phyloP scores from a whole-genome alignment of 2,888 invertebrate species.

The Trichopoda pennipes region DNA sequence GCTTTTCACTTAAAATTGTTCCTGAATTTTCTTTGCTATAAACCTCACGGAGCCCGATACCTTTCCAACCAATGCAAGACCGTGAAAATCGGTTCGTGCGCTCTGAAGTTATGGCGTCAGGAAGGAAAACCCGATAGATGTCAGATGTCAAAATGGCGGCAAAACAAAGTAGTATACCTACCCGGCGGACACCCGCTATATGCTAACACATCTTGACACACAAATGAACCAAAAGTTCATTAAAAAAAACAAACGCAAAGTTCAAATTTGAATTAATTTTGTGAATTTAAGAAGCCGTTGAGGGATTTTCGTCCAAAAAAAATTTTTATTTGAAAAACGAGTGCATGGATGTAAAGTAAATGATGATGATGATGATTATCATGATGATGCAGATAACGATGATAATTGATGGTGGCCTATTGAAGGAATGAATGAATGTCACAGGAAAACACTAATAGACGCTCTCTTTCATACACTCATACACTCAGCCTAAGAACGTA shows the following conservation, averaged over 20 bases:
- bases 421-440: slow-evolving; percentile 41
- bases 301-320: slow-evolving; percentile 2
- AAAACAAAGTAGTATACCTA: too few relatives aligned
- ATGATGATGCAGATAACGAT: too few relatives aligned
- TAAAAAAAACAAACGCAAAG: slow-evolving; percentile 10
- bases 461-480: neutral
- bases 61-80: too few relatives aligned
- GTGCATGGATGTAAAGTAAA: slow-evolving; percentile 3
- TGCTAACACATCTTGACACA: too few relatives aligned
- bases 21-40: too few relatives aligned
- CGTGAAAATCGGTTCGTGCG: too few relatives aligned
- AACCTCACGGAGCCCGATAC: too few relatives aligned
- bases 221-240: slow-evolving; percentile 24
- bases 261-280: slow-evolving; percentile 34
- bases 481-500: neutral
- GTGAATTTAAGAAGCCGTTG: slow-evolving; percentile 3
- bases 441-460: slow-evolving; percentile 44
- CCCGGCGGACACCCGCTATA: too few relatives aligned
- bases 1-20: too few relatives aligned
- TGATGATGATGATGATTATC: neutral
- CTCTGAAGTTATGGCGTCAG: too few relatives aligned
- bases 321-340: neutral
- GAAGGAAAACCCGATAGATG: too few relatives aligned
- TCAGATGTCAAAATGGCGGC: too few relatives aligned
- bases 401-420: slow-evolving; percentile 40